These are phyloP conservation scores for Scaptomyza graminum DNA, from an alignment of 1,140 invertebrate species.

Conservation along the genomic window DNA sequence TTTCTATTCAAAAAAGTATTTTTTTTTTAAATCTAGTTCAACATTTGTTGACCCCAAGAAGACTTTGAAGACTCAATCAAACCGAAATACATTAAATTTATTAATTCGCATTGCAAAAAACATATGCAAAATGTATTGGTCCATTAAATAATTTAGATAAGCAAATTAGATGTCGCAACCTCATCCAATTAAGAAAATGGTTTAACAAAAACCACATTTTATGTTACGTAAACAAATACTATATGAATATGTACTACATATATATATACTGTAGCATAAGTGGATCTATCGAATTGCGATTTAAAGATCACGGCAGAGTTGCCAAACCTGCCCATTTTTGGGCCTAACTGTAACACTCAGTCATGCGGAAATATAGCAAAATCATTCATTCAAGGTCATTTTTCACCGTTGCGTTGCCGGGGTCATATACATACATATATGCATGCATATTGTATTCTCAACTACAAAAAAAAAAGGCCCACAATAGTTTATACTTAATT, in stretches of 20 bases:
- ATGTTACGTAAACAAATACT: background rate
- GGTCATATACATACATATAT: slow-evolving; percentile 24
- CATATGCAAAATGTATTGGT: background rate
- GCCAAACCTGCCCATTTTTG: slow-evolving; percentile 24
- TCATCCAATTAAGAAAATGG: background rate
- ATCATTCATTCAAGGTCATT: slow-evolving; percentile 29
- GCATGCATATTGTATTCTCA: slow-evolving; percentile 11
- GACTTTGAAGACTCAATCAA: background rate
- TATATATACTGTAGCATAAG: background rate
- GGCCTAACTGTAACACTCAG: slow-evolving; percentile 62
- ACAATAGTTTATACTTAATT: slow-evolving; percentile 53
- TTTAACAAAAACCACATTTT: background rate
- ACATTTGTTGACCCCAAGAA: background rate
- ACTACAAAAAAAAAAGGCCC: slow-evolving; percentile 12
- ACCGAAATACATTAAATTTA: background rate
- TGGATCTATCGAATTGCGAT: background rate
- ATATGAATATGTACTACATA: background rate
- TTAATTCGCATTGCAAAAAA: background rate
- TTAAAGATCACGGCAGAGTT: slow-evolving; percentile 49
- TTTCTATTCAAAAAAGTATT: background rate
- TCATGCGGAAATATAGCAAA: slow-evolving; percentile 62
- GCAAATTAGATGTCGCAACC: background rate
- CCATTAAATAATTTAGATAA: slow-evolving; percentile 4
- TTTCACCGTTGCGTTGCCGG: slow-evolving; percentile 38
- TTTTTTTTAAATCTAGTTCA: background rate